Conservation (phyloP, 2,888 invertebrate species). For the Drosophila parthenogenetica region DNA sequence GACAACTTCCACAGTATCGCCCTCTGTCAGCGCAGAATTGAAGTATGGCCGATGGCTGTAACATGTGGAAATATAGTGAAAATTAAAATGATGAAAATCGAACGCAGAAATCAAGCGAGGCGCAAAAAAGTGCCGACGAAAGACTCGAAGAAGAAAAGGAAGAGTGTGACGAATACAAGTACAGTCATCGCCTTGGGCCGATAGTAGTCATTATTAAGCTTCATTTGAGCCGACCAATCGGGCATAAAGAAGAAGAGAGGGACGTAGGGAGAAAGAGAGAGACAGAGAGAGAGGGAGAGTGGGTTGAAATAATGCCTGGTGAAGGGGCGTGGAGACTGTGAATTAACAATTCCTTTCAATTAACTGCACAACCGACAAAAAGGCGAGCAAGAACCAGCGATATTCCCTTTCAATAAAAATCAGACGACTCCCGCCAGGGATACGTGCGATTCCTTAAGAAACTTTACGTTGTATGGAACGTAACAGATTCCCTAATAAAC, state of each 20-base stretch:
- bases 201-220: slow-evolving; percentile 57
- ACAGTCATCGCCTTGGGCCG: slow-evolving; percentile 36
- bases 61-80: slow-evolving; percentile 26
- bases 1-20: slow-evolving; percentile 28
- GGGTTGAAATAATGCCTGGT: slow-evolving; percentile 8
- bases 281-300: not conserved
- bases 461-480: not conserved
- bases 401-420: slow-evolving; percentile 79
- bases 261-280: not conserved
- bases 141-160: slow-evolving; percentile 1
- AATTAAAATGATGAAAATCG: slow-evolving; percentile 40
- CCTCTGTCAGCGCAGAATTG: slow-evolving; percentile 23
- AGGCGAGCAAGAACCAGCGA: slow-evolving; percentile 53
- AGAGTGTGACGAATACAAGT: not conserved
- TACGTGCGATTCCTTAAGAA: not conserved
- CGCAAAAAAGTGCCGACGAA: slow-evolving; percentile 18
- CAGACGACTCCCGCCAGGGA: slow-evolving; percentile 47
- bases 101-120: slow-evolving; percentile 35
- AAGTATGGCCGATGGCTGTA: not conserved
- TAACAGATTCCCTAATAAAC: not conserved
- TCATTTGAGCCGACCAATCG: slow-evolving; percentile 66
- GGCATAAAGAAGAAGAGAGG: slow-evolving; percentile 47
- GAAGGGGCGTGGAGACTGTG: slow-evolving; percentile 43
- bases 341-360: slow-evolving; percentile 79
- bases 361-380: slow-evolving; percentile 74